Percentiles rank a stretch among this genome's conserved stretches.
Evolutionary conservation across 2,888 invertebrate species (phyloP).

Genomic region (Cryptus armator): DNA sequence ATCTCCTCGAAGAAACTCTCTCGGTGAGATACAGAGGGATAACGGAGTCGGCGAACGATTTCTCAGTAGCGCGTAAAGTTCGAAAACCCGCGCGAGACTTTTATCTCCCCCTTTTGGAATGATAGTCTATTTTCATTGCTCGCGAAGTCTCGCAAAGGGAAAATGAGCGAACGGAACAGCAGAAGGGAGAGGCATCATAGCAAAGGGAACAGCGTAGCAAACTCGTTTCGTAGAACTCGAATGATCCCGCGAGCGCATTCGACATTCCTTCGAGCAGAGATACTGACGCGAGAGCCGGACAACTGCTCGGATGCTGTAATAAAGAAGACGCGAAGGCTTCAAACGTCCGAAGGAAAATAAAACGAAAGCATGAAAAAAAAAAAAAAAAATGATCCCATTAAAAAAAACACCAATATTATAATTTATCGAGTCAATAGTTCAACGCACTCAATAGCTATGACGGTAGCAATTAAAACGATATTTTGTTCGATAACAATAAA

Average conservation of each 20-base stretch:
- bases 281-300: slow-evolving; percentile 24
- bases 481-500: neutral
- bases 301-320: slow-evolving; percentile 24
- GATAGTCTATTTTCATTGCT: slow-evolving; percentile 39
- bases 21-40: neutral
- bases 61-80: slow-evolving; percentile 4
- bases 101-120: slow-evolving; percentile 12
- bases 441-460: neutral
- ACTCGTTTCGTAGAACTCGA: slow-evolving; percentile 63
- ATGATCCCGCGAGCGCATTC: slow-evolving; percentile 36
- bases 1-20: neutral
- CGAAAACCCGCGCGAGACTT: slow-evolving; percentile 4
- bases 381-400: neutral
- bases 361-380: neutral
- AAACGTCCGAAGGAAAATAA: neutral
- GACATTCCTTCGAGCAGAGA: slow-evolving; percentile 40
- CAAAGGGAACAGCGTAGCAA: slow-evolving; percentile 43
- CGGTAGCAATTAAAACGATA: neutral
- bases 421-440: neutral
- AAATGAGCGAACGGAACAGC: slow-evolving; percentile 16
- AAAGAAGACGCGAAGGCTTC: slow-evolving; percentile 3
- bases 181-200: neutral
- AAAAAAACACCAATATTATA: neutral
- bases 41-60: slow-evolving; percentile 10
- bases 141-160: slow-evolving; percentile 2